Conservation (phyloP, 2,888 invertebrate species). For the Dione juno region DNA sequence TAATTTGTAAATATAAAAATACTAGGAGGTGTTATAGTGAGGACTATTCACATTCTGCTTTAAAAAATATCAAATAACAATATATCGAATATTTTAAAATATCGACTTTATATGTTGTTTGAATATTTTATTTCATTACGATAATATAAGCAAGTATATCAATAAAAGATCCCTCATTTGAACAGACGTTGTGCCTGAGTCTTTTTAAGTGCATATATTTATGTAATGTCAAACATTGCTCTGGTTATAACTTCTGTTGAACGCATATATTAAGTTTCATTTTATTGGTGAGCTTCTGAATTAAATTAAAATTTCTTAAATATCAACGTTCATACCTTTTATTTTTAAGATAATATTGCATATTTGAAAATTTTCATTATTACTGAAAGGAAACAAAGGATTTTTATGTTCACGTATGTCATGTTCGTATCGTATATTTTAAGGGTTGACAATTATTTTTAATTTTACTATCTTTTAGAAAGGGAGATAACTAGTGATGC, state of each 20-base stretch:
- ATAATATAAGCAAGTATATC: neutral
- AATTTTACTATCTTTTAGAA: too few relatives aligned
- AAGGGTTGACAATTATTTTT: too few relatives aligned
- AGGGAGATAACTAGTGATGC: too few relatives aligned
- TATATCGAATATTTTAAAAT: too few relatives aligned
- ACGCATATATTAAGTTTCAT: constrained; percentile 21
- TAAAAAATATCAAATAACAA: neutral
- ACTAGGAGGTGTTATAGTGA: too few relatives aligned
- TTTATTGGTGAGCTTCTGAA: constrained; percentile 26
- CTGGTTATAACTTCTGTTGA: constrained; percentile 31
- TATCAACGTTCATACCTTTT: constrained; percentile 3
- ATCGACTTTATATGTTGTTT: neutral
- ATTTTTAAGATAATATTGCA: neutral
- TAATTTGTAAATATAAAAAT: neutral
- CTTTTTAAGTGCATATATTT: constrained; percentile 17
- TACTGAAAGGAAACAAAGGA: too few relatives aligned
- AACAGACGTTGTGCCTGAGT: constrained; percentile 8
- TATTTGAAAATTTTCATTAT: neutral
- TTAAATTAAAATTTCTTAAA: constrained; percentile 24
- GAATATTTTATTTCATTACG: neutral
- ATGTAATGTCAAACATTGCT: constrained; percentile 21
- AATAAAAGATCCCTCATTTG: constrained; percentile 10
- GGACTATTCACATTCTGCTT: too few relatives aligned
- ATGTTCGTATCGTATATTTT: too few relatives aligned
- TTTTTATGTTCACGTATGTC: too few relatives aligned